Evolutionary conservation across 2,888 invertebrate genomes (phyloP).

Genomic region (Idaea dimidiata): DNA sequence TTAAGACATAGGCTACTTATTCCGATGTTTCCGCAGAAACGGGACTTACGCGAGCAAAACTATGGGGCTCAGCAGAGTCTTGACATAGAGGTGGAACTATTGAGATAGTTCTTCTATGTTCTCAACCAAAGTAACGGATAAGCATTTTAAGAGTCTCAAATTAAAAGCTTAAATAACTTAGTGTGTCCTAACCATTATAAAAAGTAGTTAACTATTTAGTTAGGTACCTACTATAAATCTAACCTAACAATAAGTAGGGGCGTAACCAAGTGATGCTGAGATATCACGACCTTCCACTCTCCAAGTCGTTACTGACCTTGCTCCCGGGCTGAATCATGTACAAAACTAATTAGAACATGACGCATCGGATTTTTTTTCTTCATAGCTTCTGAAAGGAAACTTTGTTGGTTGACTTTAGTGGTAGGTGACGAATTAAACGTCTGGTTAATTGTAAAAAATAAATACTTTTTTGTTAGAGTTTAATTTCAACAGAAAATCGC

Average conservation of each 20-base stretch:
- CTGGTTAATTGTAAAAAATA: no score
- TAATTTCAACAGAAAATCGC: no score
- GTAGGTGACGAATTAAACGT: neutral
- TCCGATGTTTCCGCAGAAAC: no score
- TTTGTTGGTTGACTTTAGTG: neutral
- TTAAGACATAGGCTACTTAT: no score
- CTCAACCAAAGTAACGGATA: no score
- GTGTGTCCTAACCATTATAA: neutral
- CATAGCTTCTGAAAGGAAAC: neutral
- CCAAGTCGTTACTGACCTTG: slow-evolving; percentile 50
- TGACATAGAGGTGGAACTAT: no score
- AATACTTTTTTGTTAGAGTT: no score
- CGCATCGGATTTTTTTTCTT: slow-evolving; percentile 33
- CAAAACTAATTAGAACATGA: slow-evolving; percentile 38
- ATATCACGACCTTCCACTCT: slow-evolving; percentile 51
- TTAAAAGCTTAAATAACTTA: neutral
- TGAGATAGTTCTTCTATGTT: no score
- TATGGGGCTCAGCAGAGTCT: no score
- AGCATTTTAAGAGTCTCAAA: neutral
- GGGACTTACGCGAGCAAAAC: no score
- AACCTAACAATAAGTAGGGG: slow-evolving; percentile 30
- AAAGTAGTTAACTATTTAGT: neutral
- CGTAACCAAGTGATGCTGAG: slow-evolving; percentile 49
- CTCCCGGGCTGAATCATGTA: slow-evolving; percentile 50
- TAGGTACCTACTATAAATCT: neutral